Evolutionary conservation across 2,888 invertebrate species (phyloP), one percentile per base, ranked within the genome.

Genomic region (Selenia dentaria): DNA sequence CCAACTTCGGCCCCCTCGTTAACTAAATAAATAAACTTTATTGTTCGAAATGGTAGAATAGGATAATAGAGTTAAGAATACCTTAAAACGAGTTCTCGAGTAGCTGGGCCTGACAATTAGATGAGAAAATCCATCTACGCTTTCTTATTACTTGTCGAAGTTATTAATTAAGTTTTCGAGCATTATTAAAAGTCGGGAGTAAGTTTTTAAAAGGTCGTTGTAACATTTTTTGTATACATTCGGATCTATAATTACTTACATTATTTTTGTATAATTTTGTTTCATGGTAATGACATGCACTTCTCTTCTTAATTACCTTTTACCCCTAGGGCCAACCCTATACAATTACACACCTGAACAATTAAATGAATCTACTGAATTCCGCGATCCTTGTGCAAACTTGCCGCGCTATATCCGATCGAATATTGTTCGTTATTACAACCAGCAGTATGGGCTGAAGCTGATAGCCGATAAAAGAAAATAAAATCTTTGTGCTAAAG

Each of bases 341-440:
- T 20, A 32, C 20, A 18, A 11, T 32, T n/a, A 11, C n/a, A n/a
- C n/a, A n/a, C n/a, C n/a, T 42, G 20, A 38, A 28, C 56, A 65
- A 59, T 70, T 1, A 22, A 22, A 22, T 56, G 58, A 34, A 34
- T 34, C 48, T 60, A 67, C 62, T 64, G 56, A 57, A 65, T 22
- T 6, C 22, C 53, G 51, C 45, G 27, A 18, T 18, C 29, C 28
- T 34, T 31, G 22, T 41, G 53, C 38, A 57, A 51, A 37, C 55
- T 47, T 51, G 44, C 45, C 48, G 47, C 6, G 11, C 11, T 8
- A 8, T 22, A 8, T 22, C 22, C 22, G 22, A 22, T 22, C 8
- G 8, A 22, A 22, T 22, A 6, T 22, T 22, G 8, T 22, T 22
- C 2, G 8, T 2, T 22, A 8, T 8, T 6, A 16, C 16, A 16